These are phyloP conservation scores for Eidolon helvum DNA, from an alignment of 2,113 vertebrate species.

Conservation along the genomic window DNA sequence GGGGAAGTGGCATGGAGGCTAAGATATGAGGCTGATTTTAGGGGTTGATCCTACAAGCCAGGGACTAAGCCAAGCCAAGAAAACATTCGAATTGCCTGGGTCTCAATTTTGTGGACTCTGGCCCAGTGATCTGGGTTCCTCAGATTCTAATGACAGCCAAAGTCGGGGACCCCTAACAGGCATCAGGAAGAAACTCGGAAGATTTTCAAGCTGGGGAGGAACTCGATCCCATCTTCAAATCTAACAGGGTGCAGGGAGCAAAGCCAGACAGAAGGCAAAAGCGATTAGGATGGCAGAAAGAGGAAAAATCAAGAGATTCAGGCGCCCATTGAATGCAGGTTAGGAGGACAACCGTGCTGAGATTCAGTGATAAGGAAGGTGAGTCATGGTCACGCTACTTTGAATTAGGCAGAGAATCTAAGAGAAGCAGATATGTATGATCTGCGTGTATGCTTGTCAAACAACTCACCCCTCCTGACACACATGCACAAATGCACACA, in stretches of 20 bases:
- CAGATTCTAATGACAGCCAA: not conserved
- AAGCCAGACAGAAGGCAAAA: not conserved
- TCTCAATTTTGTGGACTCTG: not conserved
- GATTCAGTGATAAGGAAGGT: not conserved
- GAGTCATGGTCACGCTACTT: rapidly evolving
- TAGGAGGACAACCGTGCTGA: not conserved
- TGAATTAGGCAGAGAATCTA: not conserved
- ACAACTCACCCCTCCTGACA: not conserved
- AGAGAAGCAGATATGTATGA: not conserved
- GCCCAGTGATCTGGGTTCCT: not conserved
- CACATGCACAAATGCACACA: not conserved
- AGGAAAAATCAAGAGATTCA: not conserved
- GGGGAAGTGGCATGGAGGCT: not conserved
- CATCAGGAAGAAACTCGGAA: not conserved
- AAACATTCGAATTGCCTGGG: not conserved
- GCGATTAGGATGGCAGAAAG: not conserved
- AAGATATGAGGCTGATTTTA: not conserved
- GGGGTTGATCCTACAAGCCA: not conserved
- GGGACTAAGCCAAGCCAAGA: not conserved
- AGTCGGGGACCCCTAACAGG: not conserved
- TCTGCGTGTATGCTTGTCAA: too few relatives aligned
- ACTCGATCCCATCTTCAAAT: not conserved
- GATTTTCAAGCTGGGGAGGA: not conserved
- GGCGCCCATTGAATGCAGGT: not conserved
- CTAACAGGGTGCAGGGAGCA: not conserved